phyloP scores from a whole-genome alignment of 2,888 invertebrate species.

The Melanchra persicariae region DNA sequence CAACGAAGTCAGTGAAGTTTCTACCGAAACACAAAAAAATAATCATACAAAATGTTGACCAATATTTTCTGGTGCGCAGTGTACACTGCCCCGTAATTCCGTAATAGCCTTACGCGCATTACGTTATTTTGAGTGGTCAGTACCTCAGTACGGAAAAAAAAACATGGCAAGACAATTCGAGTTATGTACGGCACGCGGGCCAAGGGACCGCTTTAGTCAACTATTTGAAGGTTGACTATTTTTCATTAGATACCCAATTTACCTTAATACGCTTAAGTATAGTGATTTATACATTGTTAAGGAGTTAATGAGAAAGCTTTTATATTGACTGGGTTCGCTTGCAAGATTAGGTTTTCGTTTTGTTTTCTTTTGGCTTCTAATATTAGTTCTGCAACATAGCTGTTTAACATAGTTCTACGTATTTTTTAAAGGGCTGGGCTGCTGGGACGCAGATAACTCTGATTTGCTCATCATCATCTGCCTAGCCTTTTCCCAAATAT shows the following conservation, averaged over 20 bases:
- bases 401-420: too few relatives aligned
- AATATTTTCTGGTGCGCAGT: constrained; percentile 51
- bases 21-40: not conserved
- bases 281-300: not conserved
- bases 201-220: constrained; percentile 50
- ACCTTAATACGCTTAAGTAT: not conserved
- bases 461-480: too few relatives aligned
- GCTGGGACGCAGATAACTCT: too few relatives aligned
- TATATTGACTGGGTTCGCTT: too few relatives aligned
- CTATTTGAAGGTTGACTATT: constrained; percentile 53
- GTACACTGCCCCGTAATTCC: constrained; percentile 63
- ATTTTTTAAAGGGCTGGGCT: not conserved
- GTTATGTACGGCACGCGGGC: constrained; percentile 75
- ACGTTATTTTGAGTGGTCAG: constrained; percentile 83
- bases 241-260: constrained; percentile 41
- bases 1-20: not conserved
- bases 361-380: not conserved
- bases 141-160: constrained; percentile 73
- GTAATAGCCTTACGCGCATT: constrained; percentile 83
- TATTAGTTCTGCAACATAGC: too few relatives aligned
- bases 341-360: not conserved
- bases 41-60: not conserved
- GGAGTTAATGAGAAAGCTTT: not conserved
- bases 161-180: constrained; percentile 76
- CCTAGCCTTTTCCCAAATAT: too few relatives aligned